A percentile compares a stretch with the other conserved stretches of the same genome.
Evolutionary conservation across 2,888 invertebrate species (phyloP).

Genomic region (Heteromyza rotundicornis): DNA sequence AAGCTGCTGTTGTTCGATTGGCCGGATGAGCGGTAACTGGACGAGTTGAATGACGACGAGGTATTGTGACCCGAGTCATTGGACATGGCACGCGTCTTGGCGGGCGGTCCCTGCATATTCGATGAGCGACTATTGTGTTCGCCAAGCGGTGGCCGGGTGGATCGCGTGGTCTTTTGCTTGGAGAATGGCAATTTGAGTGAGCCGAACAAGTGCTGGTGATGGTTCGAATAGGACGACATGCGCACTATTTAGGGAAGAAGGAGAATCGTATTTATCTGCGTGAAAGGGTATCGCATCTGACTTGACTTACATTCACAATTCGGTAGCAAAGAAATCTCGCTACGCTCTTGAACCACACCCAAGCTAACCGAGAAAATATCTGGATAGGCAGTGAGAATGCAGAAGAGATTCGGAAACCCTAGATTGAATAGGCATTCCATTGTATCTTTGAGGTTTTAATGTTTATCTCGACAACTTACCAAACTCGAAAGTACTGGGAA

Average conservation of each 20-base stretch:
- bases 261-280: slow-evolving; percentile 1
- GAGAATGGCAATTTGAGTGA: slow-evolving; percentile 41
- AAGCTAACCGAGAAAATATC: slow-evolving; percentile 55
- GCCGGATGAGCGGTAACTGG: background rate
- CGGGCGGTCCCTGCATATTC: slow-evolving; percentile 34
- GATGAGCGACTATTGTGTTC: slow-evolving; percentile 41
- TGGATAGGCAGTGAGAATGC: slow-evolving; percentile 53
- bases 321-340: slow-evolving; percentile 49
- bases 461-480: too few species aligned
- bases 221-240: slow-evolving; percentile 22
- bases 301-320: slow-evolving; percentile 54
- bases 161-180: slow-evolving; percentile 39
- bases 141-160: slow-evolving; percentile 36
- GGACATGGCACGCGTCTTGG: slow-evolving; percentile 46
- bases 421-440: too few species aligned
- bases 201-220: slow-evolving; percentile 42
- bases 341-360: slow-evolving; percentile 52
- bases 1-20: background rate
- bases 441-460: background rate
- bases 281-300: too few species aligned
- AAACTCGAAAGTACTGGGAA: slow-evolving; percentile 53
- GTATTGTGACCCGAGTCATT: slow-evolving; percentile 32
- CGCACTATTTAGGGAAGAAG: slow-evolving; percentile 32
- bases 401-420: slow-evolving; percentile 58
- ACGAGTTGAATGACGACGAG: background rate